phyloP scores from a whole-genome alignment of 2,888 invertebrate genomes.

The Dione vanillae region DNA sequence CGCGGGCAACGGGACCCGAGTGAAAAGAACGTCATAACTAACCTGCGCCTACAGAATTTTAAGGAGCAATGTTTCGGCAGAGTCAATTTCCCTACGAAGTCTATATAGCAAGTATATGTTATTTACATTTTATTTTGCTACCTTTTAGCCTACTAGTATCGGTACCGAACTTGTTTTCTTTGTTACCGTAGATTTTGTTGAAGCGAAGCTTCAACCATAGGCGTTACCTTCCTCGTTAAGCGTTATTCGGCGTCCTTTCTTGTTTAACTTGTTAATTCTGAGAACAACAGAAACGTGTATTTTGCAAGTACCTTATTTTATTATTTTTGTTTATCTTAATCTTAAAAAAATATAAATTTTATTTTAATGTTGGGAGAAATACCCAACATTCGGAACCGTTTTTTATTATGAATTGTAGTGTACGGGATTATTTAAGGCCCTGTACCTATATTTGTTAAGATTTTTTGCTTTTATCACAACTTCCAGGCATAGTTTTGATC shows the following conservation, averaged over 20 bases:
- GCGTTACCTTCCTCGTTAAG: not conserved
- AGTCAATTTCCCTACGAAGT: constrained; percentile 59
- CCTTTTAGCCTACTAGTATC: constrained; percentile 22
- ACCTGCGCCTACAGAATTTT: constrained; percentile 61
- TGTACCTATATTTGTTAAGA: no score
- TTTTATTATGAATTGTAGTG: no score
- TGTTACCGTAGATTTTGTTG: constrained; percentile 28
- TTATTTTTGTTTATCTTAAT: not conserved
- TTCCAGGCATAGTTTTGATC: no score
- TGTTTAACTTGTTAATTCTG: not conserved
- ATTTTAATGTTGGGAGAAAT: no score
- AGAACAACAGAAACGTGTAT: not conserved
- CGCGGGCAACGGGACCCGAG: constrained; percentile 5
- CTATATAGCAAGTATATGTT: constrained; percentile 41
- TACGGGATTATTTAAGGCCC: no score
- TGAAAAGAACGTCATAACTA: constrained; percentile 53
- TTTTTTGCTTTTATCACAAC: no score
- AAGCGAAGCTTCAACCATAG: no score
- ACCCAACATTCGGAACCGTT: no score
- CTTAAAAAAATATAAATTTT: no score
- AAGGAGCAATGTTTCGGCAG: constrained; percentile 60
- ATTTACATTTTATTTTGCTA: constrained; percentile 55
- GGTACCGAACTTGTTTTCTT: constrained; percentile 40
- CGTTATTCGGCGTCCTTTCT: not conserved
- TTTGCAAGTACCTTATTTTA: not conserved